These are phyloP conservation scores for Boloria euphrosyne DNA, from an alignment of 2,888 invertebrate genomes.

Conservation along the genomic window DNA sequence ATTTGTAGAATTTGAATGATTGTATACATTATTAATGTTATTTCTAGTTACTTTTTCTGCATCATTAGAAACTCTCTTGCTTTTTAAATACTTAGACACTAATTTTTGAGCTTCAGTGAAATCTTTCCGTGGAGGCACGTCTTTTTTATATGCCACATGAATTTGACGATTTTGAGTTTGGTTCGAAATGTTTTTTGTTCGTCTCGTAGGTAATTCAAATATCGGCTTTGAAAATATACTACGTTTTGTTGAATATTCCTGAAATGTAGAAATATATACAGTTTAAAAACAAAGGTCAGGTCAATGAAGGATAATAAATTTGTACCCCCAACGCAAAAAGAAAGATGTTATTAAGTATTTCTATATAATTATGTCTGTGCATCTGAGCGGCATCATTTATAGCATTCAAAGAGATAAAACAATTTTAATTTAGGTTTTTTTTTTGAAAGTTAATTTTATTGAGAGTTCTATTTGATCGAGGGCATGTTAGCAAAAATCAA, in stretches of 20 bases:
- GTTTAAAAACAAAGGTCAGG: neutral
- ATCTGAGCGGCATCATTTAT: no score
- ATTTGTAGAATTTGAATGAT: slow-evolving; percentile 24
- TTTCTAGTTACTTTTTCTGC: slow-evolving; percentile 4
- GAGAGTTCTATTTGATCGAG: no score
- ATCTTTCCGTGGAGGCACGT: slow-evolving; percentile 60
- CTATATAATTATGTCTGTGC: no score
- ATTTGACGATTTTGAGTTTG: neutral
- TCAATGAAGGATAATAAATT: no score
- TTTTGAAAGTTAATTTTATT: no score
- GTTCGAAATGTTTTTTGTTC: slow-evolving; percentile 4
- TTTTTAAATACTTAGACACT: slow-evolving; percentile 51
- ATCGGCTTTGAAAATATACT: slow-evolving; percentile 44
- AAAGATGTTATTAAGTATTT: no score
- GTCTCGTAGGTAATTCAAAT: slow-evolving; percentile 39
- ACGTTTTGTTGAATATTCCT: slow-evolving; percentile 35
- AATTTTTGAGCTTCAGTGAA: slow-evolving; percentile 54
- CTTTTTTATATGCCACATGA: slow-evolving; percentile 44
- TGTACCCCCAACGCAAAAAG: no score
- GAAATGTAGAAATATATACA: slow-evolving; percentile 16
- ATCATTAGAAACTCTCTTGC: slow-evolving; percentile 34
- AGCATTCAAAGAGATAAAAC: no score
- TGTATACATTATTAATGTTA: neutral
- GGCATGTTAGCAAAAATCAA: no score
- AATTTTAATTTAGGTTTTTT: no score